phyloP scores from a whole-genome alignment of 2,888 invertebrate genomes.

The Melieria omissa region DNA sequence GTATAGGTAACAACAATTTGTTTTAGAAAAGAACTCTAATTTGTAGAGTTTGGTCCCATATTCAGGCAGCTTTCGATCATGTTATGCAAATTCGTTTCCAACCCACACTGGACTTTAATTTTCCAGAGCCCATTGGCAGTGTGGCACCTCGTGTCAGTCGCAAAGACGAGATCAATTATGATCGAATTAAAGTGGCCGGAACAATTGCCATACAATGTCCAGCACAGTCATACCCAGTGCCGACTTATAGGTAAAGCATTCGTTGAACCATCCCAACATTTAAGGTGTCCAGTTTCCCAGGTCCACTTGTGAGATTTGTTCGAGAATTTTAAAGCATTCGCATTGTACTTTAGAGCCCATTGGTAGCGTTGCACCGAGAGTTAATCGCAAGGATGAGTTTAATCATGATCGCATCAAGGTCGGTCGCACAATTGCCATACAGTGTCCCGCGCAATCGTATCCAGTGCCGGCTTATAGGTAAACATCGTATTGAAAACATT shows the following conservation, averaged over 20 bases:
- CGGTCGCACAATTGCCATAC: slow-evolving; percentile 70
- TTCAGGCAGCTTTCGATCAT: slow-evolving; percentile 29
- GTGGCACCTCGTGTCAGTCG: slow-evolving; percentile 70
- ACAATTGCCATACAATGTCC: slow-evolving; percentile 74
- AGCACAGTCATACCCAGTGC: slow-evolving; percentile 75
- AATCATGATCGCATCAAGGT: slow-evolving; percentile 59
- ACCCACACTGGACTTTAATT: neutral
- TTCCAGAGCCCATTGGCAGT: slow-evolving; percentile 66
- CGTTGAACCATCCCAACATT: neutral
- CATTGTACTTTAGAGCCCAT: slow-evolving; percentile 61
- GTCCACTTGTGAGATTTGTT: neutral
- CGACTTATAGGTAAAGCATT: slow-evolving; percentile 68
- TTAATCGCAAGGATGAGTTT: slow-evolving; percentile 68
- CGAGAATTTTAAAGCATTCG: neutral
- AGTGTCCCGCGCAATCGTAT: slow-evolving; percentile 80
- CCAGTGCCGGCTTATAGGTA: slow-evolving; percentile 73
- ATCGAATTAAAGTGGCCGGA: slow-evolving; percentile 52
- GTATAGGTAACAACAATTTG: slow-evolving; percentile 69
- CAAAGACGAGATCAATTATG: slow-evolving; percentile 60
- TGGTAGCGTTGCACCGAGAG: slow-evolving; percentile 71
- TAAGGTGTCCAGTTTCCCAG: neutral
- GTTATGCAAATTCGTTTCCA: neutral
- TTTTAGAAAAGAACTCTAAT: neutral
- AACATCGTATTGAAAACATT: slow-evolving; percentile 38
- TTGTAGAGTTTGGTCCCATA: slow-evolving; percentile 5